Evolutionary conservation across 2,888 invertebrate genomes (phyloP).

Genomic region (Heteromyza rotundicornis): DNA sequence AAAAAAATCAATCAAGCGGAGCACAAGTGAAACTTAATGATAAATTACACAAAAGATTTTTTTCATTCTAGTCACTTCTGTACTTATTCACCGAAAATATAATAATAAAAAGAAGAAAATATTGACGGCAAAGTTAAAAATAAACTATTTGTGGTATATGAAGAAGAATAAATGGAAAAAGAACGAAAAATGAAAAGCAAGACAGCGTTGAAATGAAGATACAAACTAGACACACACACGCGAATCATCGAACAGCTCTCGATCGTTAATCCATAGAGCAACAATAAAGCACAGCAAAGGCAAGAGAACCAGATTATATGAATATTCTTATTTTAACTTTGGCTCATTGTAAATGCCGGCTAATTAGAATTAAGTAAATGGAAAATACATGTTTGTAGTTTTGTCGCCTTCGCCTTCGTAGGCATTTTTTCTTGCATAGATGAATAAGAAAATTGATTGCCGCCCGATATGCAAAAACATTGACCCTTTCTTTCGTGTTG

Average conservation of each 20-base stretch:
- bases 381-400: slow-evolving; percentile 27
- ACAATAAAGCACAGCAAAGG: neutral
- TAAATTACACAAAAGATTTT: neutral
- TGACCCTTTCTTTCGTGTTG: slow-evolving; percentile 42
- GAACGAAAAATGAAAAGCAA: neutral
- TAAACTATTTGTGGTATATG: slow-evolving; percentile 42
- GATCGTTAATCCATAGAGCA: slow-evolving; percentile 39
- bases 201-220: neutral
- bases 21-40: neutral
- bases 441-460: neutral
- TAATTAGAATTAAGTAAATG: neutral
- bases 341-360: neutral
- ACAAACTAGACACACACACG: slow-evolving; percentile 64
- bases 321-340: slow-evolving; percentile 6
- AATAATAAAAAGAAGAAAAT: slow-evolving; percentile 18
- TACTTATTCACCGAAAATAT: neutral
- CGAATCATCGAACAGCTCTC: slow-evolving; percentile 61
- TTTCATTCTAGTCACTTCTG: neutral
- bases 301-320: slow-evolving; percentile 16
- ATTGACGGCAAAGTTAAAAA: slow-evolving; percentile 55
- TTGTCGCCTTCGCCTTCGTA: neutral
- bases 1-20: neutral
- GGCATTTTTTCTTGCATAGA: neutral
- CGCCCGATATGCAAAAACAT: slow-evolving; percentile 32
- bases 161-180: slow-evolving; percentile 1